phyloP scores from a whole-genome alignment of 1,140 invertebrate genomes.

The Ceratosolen fusciceps region DNA sequence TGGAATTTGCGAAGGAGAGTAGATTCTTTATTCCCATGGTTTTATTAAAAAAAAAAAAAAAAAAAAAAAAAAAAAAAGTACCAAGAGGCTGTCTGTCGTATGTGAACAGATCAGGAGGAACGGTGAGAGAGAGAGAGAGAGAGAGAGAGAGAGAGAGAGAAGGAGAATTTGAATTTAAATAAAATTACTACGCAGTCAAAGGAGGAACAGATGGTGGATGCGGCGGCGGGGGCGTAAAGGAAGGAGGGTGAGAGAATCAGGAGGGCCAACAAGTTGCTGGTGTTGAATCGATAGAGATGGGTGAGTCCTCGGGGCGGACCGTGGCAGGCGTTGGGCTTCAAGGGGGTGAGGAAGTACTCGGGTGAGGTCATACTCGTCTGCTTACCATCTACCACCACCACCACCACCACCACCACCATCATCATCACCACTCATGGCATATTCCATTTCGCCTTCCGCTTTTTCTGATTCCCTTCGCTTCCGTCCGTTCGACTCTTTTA shows the following conservation, averaged over 20 bases:
- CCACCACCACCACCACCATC: too few relatives aligned
- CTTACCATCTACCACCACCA: too few relatives aligned
- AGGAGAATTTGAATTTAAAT: conserved; percentile 24
- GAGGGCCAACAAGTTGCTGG: conserved; percentile 69
- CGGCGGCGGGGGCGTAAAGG: background rate
- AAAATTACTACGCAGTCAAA: background rate
- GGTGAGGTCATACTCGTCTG: conserved; percentile 27
- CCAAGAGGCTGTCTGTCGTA: too few relatives aligned
- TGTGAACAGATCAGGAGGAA: too few relatives aligned
- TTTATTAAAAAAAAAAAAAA: too few relatives aligned
- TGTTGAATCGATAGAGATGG: conserved; percentile 68
- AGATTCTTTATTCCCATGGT: background rate
- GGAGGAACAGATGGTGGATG: background rate
- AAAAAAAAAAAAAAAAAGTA: too few relatives aligned
- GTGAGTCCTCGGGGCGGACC: conserved; percentile 58
- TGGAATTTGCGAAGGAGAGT: background rate
- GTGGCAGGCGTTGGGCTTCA: background rate
- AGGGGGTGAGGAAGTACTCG: conserved; percentile 4
- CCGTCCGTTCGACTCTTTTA: background rate
- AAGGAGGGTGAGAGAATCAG: conserved; percentile 35
- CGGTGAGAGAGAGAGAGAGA: too few relatives aligned
- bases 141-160: too few relatives aligned
- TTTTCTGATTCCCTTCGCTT: conserved; percentile 26
- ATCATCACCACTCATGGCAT: conserved; percentile 27
- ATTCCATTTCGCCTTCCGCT: conserved; percentile 31